These are phyloP conservation scores for Panthera leo DNA, from an alignment of 2,113 vertebrate genomes.

Conservation along the genomic window DNA sequence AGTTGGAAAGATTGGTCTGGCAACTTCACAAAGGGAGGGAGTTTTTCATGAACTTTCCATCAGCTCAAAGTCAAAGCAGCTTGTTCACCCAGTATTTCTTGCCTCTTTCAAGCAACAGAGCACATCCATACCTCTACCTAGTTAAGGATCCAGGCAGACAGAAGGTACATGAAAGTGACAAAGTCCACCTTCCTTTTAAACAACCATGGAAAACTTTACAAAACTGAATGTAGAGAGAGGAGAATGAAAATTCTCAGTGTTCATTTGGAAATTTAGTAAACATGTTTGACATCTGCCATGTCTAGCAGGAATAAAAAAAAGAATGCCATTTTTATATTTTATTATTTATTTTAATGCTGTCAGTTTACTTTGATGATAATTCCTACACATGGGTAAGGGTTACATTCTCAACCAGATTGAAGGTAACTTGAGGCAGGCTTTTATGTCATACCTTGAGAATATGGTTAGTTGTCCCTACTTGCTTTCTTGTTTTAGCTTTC, in stretches of 20 bases:
- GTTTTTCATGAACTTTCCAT: constrained; percentile 14
- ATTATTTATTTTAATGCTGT: neutral
- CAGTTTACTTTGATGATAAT: neutral
- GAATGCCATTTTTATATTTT: neutral
- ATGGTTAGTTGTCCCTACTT: neutral
- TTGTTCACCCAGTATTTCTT: neutral
- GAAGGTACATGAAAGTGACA: neutral
- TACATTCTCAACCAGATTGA: neutral
- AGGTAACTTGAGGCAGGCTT: neutral
- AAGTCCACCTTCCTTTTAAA: neutral
- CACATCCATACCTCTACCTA: neutral
- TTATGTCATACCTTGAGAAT: neutral
- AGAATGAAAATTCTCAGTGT: neutral
- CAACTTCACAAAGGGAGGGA: neutral
- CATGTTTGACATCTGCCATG: neutral
- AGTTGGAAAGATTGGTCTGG: neutral
- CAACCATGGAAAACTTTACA: neutral
- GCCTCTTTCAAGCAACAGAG: neutral
- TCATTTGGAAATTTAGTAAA: neutral
- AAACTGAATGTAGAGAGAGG: neutral
- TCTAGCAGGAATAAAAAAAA: neutral
- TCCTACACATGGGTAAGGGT: neutral
- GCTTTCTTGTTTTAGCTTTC: neutral
- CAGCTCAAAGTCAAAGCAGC: neutral
- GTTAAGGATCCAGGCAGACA: neutral